A percentile compares a stretch with the other conserved stretches of the same genome.
Conservation (phyloP, 2,888 invertebrate species). For the Mesorhabditis belari region DNA sequence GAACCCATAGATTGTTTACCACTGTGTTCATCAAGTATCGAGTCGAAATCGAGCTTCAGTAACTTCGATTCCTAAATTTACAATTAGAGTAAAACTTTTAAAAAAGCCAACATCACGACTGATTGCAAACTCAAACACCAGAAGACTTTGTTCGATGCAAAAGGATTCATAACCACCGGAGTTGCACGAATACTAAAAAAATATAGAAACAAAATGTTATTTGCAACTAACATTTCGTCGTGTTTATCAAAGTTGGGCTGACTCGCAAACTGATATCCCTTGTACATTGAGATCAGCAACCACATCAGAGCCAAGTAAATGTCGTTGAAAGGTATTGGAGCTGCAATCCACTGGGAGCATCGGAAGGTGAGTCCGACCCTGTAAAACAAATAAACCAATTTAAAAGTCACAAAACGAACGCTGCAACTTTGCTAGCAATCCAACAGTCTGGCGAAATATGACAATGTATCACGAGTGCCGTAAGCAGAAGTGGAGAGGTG, state of each 20-base stretch:
- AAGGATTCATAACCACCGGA: constrained; percentile 40
- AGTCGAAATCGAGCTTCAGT: not conserved
- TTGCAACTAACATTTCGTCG: constrained; percentile 40
- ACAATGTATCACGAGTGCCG: constrained; percentile 11
- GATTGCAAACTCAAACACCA: constrained; percentile 40
- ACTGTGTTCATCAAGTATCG: not conserved
- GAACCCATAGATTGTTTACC: not conserved
- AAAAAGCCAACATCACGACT: constrained; percentile 22
- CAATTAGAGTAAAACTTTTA: not conserved
- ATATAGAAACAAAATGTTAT: not conserved
- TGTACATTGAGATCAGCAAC: constrained; percentile 29
- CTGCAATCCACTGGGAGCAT: constrained; percentile 18
- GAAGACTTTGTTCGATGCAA: constrained; percentile 44
- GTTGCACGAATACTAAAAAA: constrained; percentile 44
- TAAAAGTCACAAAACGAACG: not conserved
- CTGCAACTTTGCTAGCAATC: not conserved
- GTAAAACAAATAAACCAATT: not conserved
- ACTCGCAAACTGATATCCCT: constrained; percentile 24
- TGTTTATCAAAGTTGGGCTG: constrained; percentile 24
- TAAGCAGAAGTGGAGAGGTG: constrained; percentile 27
- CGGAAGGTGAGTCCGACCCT: constrained; percentile 9
- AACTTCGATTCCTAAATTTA: not conserved
- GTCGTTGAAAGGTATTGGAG: constrained; percentile 16
- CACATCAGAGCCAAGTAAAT: constrained; percentile 26
- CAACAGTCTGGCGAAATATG: constrained; percentile 16